Evolutionary conservation across 2,113 vertebrate species (phyloP), one percentile per base, ranked within the genome.

Genomic region (Sigmodon hispidus): DNA sequence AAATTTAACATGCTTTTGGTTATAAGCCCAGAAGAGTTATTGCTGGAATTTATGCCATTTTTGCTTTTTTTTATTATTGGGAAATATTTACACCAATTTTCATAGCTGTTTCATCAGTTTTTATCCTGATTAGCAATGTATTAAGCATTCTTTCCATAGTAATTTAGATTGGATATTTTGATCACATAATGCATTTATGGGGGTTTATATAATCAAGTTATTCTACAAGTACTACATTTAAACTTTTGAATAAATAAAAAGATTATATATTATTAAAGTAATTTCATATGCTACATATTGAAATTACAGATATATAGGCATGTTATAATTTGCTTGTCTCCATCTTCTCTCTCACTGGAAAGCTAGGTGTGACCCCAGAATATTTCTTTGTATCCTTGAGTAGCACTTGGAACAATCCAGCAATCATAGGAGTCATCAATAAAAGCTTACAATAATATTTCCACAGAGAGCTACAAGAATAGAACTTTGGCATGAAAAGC

Each of bases 371-470:
- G 45, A 65, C 7, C 2, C 45, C 2, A 7, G 9, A 50, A 10
- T 57, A 50, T 70, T 76, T 89, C 40, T 63, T 43, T 87, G 57
- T 48, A 7, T 6, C 24, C 24, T 94, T 77, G 79, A 19, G 16
- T 29, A 43, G 15, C 10, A 70, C 43, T 85, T 79, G 43, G 2
- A 63, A 29, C 9, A 16, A 11, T 34, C 5, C 17, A 13, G 0
- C 0, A 59, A 40, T 91, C 57, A 11, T 3, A 90, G 36, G 55
- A 88, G 1, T 11, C 76, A 43, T 84, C 55, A 75, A 36, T 92
- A 75, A 70, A 92, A 80, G 7, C 26, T 91, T 93, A 76, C 43
- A 76, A 26, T 72, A 87, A 73, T 73, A 67, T 87, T 63, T 79
- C 45, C 83, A 59, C 6, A 26, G 95, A 90, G 36, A 92, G 31